phyloP scores from a whole-genome alignment of 2,888 invertebrate genomes.

The Leptinotarsa juncta region DNA sequence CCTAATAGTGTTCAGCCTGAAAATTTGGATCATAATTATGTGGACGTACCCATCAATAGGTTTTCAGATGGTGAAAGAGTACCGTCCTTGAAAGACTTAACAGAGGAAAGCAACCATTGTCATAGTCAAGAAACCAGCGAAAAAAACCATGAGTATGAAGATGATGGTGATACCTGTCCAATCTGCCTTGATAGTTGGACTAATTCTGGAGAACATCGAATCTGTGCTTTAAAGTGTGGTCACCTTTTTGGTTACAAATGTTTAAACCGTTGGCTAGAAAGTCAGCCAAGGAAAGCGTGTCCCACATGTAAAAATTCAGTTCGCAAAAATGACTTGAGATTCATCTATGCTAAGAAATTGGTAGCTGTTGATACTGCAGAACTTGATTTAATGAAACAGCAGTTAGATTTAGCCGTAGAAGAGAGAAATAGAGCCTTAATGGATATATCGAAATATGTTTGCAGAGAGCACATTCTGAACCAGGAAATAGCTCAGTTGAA shows the following conservation, averaged over 20 bases:
- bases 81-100: slow-evolving; percentile 37
- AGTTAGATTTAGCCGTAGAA: slow-evolving; percentile 70
- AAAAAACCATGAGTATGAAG: slow-evolving; percentile 62
- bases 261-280: slow-evolving; percentile 79
- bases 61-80: slow-evolving; percentile 40
- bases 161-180: slow-evolving; percentile 81
- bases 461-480: slow-evolving; percentile 63
- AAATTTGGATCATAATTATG: slow-evolving; percentile 29
- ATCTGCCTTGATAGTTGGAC: slow-evolving; percentile 93
- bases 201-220: slow-evolving; percentile 85
- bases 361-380: slow-evolving; percentile 84
- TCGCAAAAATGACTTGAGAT: slow-evolving; percentile 65
- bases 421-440: slow-evolving; percentile 72
- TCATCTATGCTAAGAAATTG: slow-evolving; percentile 82
- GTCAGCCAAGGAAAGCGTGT: slow-evolving; percentile 74
- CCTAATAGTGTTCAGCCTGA: slow-evolving; percentile 35
- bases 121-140: slow-evolving; percentile 27
- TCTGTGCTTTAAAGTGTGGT: slow-evolving; percentile 91
- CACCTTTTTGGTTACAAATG: slow-evolving; percentile 91
- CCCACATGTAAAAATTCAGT: slow-evolving; percentile 86
- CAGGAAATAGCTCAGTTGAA: slow-evolving; percentile 60
- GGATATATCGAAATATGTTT: slow-evolving; percentile 71
- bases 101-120: slow-evolving; percentile 46
- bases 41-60: slow-evolving; percentile 31
- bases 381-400: slow-evolving; percentile 73